Evolutionary conservation across 2,113 vertebrate genomes (phyloP), one percentile per base, ranked within the genome.

Genomic region (Symphodus melops): DNA sequence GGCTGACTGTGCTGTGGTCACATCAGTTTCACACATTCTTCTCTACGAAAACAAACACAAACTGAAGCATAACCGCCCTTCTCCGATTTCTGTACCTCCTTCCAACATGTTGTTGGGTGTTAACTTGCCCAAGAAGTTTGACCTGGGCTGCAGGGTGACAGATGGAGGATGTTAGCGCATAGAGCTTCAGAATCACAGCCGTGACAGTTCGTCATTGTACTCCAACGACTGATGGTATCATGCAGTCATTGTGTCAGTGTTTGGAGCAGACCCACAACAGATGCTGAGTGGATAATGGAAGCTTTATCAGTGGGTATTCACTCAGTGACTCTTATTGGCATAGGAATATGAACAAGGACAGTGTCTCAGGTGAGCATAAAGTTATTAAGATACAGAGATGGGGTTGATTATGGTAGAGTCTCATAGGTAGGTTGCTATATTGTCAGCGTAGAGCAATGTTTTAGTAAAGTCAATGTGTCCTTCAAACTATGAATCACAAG

Each of bases 161-260:
- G 67, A 77, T 21, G 37, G 82, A 85, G 77, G 76, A 83, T 81
- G 81, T 75, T 58, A 37, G 66, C 2, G 20, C 62, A 59, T 17
- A 48, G 70, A 60, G 68, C 62, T 9, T 44, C 4, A 56, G 57
- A 67, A 37, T 64, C 66, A 48, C n/a, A 1, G 73, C 67, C 0
- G 86, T 87, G 81, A 90, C 86, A 91, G 67, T 3, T 77, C 54
- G 77, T 85, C 91, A 86, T 91, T 92, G 91, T 91, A 51, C 48
- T 48, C 44, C 57, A 36, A 36, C 49, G 33, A 62, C 79, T 61
- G 81, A 85, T 71, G 64, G 83, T 78, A 42, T 86, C 71, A 78
- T 44, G 41, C 75, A 64, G 63, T 75, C 76, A 66, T 82, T 80
- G 87, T 82, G 72, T 88, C 68, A 55, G 79, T 76, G 75, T 58